Evolutionary conservation across 2,113 vertebrate species (phyloP).

Genomic region (Protobothrops mucrosquamatus): DNA sequence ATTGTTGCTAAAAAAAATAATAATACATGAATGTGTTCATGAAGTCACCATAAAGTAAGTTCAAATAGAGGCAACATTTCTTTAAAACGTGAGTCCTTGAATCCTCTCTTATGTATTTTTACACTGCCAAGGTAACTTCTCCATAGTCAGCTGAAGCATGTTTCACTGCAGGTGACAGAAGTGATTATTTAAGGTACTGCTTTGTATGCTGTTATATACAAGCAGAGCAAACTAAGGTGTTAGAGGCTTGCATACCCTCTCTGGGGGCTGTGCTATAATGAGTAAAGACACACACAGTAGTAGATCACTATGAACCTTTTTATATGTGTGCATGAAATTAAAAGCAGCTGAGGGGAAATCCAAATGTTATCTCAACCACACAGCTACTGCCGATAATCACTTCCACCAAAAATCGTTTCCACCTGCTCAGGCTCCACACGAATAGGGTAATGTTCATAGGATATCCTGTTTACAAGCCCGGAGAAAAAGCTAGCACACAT

Average conservation of each 20-base stretch:
- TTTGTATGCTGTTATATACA: neutral
- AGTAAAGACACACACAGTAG: neutral
- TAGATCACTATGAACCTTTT: neutral
- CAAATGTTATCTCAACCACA: slow-evolving; percentile 24
- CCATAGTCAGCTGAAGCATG: no score
- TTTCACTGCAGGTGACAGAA: neutral
- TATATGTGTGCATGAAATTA: neutral
- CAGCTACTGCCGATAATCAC: slow-evolving; percentile 19
- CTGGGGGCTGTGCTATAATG: neutral
- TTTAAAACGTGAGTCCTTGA: neutral
- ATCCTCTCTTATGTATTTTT: neutral
- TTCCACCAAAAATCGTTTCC: slow-evolving; percentile 26
- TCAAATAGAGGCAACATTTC: neutral
- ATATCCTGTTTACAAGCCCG: slow-evolving; percentile 11
- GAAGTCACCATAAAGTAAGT: neutral
- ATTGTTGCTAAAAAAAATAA: neutral
- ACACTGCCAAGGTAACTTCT: neutral
- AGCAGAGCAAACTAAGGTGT: neutral
- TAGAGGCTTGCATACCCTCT: neutral
- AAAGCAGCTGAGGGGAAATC: slow-evolving; percentile 26
- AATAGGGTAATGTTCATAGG: neutral
- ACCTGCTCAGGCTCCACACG: slow-evolving; percentile 10
- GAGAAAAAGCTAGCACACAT: neutral
- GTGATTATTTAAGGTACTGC: no score
- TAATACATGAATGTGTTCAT: neutral